Base-by-base conservation (phyloP, 2,113 vertebrate genomes). In the Eclectus roratus region DNA sequence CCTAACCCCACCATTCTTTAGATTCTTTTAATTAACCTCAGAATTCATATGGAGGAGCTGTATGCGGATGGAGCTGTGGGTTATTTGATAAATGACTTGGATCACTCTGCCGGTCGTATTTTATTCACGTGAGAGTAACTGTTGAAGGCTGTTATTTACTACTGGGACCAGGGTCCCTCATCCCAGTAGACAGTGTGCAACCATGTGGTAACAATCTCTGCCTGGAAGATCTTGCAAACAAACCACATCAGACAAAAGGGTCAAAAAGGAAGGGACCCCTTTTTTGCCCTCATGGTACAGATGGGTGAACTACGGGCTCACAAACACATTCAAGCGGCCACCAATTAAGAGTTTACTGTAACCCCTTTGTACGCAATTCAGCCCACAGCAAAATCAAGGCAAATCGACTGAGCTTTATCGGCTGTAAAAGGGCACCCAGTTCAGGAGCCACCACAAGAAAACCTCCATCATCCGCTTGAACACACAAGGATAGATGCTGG, bases 11-110 rank as follows among this genome's bases (percentile, higher is more conserved):
- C 27, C 24, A 71, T 77, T 88, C 85, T 72, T 90, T 71, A 44
- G 60, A 91, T 94, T 93, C 64, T 93, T 93, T 83, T 85, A 89
- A 94, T 96, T 85, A 94, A 94, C 85, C 82, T 81, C 92, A 90
- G 93, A 85, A 91, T 66, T 88, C 87, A 82, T 77, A 71, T 70
- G 93, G 94, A 77, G 58, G 69, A 90, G 76, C 56, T 86, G 69
- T 25, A 84, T 0, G 0, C 0, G n/a, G 68, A 90, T 80, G 76
- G 82, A 88, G 85, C 72, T 91, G 88, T 7, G 88, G 85, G 60
- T 85, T 94, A 68, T 88, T 88, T 80, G 93, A 89, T 63, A 79
- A 52, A 95, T 80, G 77, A 61, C 72, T 88, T 9, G 10, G 63
- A 84, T 73, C 33, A 23, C 68, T 91, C 60, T 15, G 39, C 71